A percentile compares a stretch with the other conserved stretches of the same genome.
These are phyloP conservation scores for Chironomus riparius DNA, from an alignment of 2,888 invertebrate species.

Conservation along the genomic window DNA sequence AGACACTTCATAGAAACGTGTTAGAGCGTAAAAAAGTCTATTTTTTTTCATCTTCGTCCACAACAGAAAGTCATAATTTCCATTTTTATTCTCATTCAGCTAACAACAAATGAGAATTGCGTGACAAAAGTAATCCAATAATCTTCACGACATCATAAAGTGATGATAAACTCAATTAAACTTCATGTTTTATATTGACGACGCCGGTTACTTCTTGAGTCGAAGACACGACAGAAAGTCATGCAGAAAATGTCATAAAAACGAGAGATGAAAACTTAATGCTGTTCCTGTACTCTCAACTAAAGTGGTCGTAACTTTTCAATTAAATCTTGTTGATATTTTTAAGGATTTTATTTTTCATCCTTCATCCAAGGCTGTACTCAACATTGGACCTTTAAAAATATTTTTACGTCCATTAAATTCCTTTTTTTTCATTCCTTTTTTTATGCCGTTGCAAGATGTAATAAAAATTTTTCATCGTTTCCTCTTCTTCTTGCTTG, in stretches of 20 bases:
- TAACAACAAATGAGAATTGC: background rate
- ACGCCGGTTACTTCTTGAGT: background rate
- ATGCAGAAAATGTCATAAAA: background rate
- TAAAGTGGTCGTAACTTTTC: background rate
- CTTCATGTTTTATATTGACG: background rate
- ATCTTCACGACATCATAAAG: background rate
- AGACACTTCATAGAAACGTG: background rate
- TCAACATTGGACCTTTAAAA: too few relatives aligned
- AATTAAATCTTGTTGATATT: background rate
- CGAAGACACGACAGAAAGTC: background rate
- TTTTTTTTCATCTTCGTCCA: background rate
- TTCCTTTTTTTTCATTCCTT: too few relatives aligned
- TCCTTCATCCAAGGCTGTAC: too few relatives aligned
- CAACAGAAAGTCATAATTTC: background rate
- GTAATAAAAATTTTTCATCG: too few relatives aligned
- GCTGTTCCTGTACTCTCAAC: background rate
- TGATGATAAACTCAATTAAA: slow-evolving; percentile 3
- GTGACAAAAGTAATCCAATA: slow-evolving; percentile 6
- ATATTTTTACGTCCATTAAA: too few relatives aligned
- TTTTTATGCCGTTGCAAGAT: too few relatives aligned
- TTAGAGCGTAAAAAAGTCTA: background rate
- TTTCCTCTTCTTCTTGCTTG: too few relatives aligned
- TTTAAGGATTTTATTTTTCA: background rate
- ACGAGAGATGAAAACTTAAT: background rate
- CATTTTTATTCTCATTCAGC: background rate